phyloP scores from a whole-genome alignment of 2,888 invertebrate species.

The Apoderus coryli region DNA sequence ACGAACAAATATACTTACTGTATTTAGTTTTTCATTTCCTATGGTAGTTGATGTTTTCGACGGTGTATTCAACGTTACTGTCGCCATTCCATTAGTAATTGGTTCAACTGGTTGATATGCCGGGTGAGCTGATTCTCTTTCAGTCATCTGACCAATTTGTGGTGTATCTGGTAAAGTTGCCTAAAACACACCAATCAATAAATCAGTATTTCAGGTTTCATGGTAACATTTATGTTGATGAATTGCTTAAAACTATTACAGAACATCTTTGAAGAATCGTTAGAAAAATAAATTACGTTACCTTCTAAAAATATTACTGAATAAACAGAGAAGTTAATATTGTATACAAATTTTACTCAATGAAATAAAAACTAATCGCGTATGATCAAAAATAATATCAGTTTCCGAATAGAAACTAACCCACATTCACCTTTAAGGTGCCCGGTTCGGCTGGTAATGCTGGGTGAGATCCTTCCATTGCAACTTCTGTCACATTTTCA shows the following conservation, averaged over 20 bases:
- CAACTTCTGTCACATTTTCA: constrained; percentile 48
- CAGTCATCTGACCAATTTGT: constrained; percentile 49
- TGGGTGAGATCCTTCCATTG: constrained; percentile 72
- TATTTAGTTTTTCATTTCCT: constrained; percentile 14
- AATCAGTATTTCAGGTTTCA: background rate
- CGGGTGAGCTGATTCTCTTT: constrained; percentile 76
- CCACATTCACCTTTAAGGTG: constrained; percentile 53
- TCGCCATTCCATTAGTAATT: constrained; percentile 29
- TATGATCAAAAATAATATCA: too few species aligned
- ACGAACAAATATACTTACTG: too few species aligned
- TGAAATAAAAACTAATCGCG: too few species aligned
- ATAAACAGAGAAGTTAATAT: too few species aligned
- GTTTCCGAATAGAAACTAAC: too few species aligned
- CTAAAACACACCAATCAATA: constrained; percentile 13
- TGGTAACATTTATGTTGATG: constrained; percentile 1
- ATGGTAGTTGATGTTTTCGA: constrained; percentile 18
- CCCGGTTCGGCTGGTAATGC: constrained; percentile 84
- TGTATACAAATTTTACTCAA: constrained; percentile 2
- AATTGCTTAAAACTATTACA: too few species aligned
- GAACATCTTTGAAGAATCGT: too few species aligned
- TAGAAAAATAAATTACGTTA: too few species aligned
- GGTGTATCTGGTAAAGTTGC: constrained; percentile 85
- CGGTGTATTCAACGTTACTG: constrained; percentile 26
- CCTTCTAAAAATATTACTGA: too few species aligned
- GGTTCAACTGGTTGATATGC: constrained; percentile 27